Base-by-base conservation (phyloP, 2,888 invertebrate species). In the Drosophila ezoana region DNA sequence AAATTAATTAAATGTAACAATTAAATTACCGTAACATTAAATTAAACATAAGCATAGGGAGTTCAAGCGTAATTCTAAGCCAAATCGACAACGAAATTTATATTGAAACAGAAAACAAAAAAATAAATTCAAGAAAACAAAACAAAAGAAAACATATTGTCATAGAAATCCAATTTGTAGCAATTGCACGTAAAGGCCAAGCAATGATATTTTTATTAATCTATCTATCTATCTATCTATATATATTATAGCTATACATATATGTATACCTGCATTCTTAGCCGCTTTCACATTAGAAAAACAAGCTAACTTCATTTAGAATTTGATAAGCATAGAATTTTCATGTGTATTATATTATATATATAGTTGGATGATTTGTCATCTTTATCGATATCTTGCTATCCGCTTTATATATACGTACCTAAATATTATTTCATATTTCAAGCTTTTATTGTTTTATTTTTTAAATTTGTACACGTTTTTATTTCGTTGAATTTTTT, bases 1-100 rank as follows among this genome's bases (percentile, higher is more conserved):
- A 83, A 88, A 88, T 83, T 83, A 83, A 88, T 88, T 88, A 88
- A 70, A 72, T 76, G 73, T 88, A 80, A 66, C 61, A 71, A 61
- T 69, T 76, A 85, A 80, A 86, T 69, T 68, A 83, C 83, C 60
- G 53, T 82, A 85, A 70, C 58, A 63, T 88, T 86, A 83, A 87
- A 72, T 74, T 83, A 88, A 74, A 41, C 70, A 43, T 88, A 83
- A 88, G 83, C 68, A 80, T 88, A 83, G 83, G 89, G 83, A 88
- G 89, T 71, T 66, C 80, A 83, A 83, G 83, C 66, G 54, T 88
- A 86, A 59, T 80, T 83, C 70, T 83, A 83, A 83, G 83, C 76
- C 63, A 86, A 79, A 81, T 62, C 79, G 56, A 48, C 40, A 45
- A 57, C 49, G 43, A 70, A 53, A 28, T 72, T 63, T 53, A 38